Percentiles rank a stretch among this genome's conserved stretches.
Evolutionary conservation across 2,113 vertebrate genomes (phyloP).

Genomic region (Dolichallabes microphthalmus): DNA sequence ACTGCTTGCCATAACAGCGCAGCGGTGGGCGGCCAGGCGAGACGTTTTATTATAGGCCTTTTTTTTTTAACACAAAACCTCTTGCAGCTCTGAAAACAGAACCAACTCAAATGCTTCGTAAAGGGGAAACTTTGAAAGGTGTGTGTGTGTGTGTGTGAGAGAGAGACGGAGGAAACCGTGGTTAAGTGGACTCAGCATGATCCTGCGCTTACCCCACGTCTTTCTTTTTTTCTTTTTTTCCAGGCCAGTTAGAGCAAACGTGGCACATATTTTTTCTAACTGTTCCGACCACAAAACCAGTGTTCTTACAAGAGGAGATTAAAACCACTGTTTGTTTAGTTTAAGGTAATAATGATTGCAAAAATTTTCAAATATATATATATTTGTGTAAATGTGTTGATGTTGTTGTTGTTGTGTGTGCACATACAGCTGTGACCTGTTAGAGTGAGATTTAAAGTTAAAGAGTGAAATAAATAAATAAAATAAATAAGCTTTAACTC

Average conservation of each 20-base stretch:
- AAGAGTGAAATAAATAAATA: neutral
- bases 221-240: too few relatives aligned
- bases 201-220: neutral
- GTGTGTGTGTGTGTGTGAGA: too few relatives aligned
- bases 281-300: neutral
- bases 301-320: too few relatives aligned
- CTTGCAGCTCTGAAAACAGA: neutral
- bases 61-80: neutral
- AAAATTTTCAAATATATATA: neutral
- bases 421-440: neutral
- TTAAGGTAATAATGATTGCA: neutral
- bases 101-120: neutral
- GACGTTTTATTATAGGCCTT: too few relatives aligned
- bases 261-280: conserved; percentile 16
- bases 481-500: neutral
- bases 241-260: conserved; percentile 8
- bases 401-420: neutral
- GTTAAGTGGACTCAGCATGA: neutral
- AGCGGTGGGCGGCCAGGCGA: neutral
- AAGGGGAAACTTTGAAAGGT: neutral
- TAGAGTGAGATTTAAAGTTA: neutral
- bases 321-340: neutral
- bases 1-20: neutral
- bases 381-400: neutral
- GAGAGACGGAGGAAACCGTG: neutral